Conservation (phyloP, 2,113 vertebrate species). For the Nicator chloris region DNA sequence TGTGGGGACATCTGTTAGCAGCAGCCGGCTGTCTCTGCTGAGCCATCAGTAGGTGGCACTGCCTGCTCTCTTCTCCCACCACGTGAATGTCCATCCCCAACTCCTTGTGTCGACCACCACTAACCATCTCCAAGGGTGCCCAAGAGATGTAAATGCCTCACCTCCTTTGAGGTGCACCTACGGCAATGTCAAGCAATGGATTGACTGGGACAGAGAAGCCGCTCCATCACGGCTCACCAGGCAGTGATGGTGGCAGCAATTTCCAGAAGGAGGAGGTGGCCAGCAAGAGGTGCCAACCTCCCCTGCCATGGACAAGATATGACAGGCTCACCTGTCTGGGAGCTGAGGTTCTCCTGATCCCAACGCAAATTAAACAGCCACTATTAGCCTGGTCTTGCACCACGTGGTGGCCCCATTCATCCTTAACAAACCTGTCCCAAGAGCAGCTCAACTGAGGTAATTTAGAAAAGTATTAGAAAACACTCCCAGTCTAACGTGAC, state of each 20-base stretch:
- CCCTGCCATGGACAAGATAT: neutral
- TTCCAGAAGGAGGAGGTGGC: neutral
- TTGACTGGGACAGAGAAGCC: neutral
- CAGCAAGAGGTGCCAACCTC: neutral
- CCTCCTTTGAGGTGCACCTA: neutral
- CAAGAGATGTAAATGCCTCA: neutral
- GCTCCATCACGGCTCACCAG: neutral
- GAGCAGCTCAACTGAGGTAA: neutral
- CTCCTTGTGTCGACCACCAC: neutral
- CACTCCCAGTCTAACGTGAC: neutral
- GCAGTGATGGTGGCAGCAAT: neutral
- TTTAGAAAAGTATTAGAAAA: neutral
- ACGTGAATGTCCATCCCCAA: neutral
- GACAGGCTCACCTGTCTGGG: neutral
- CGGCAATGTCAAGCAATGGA: neutral
- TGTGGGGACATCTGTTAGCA: conserved; percentile 20
- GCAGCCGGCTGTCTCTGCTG: neutral
- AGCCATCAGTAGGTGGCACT: conserved; percentile 64
- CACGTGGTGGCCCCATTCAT: neutral
- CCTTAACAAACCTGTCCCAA: neutral
- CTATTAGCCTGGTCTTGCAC: neutral
- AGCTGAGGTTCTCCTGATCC: neutral
- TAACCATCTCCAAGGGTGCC: neutral
- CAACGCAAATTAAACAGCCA: neutral
- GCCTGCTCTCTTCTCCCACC: conserved; percentile 11